Base-by-base conservation (phyloP, 2,888 invertebrate genomes). In the Epinotia demarniana region DNA sequence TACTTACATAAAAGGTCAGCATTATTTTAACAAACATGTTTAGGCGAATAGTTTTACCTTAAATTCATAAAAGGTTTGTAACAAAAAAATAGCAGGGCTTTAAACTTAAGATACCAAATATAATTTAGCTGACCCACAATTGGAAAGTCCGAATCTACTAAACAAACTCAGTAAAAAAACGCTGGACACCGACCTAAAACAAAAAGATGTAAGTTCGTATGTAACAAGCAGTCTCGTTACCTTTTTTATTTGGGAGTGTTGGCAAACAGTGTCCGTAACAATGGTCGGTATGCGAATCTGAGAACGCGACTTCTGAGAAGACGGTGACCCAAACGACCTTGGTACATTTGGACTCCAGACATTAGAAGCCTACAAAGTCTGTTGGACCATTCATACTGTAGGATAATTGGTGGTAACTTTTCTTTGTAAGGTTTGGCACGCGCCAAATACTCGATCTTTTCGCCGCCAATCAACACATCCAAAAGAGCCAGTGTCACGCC, bases 281-380 rank as follows among this genome's bases (percentile, higher is more conserved):
- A 75, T 61, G 75, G 66, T 63, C 43, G 69, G 70, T 70, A 75
- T 71, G 75, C 49, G 75, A 75, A 75, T 64, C 49, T n/a, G 75
- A 75, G 64, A 68, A 33, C 43, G 49, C 13, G 12, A 18, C 53
- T 75, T 75, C 75, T 63, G 13, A 64, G 75, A 75, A 75, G 43
- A 63, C 16, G 62, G 58, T 53, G 60, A 53, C 64, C 75, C 64
- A 75, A 53, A 49, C 72, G 58, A 72, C 72, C 66, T 72, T 72
- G 72, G 58, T 49, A 62, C 43, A 62, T 53, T 62, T 71, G 18
- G 63, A 53, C 16, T 53, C n/a, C 53, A 53, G n/a, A 53, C 53
- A 53, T 53, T 39, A 9, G 39, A 39, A 9, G 39, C 39, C 39
- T 39, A 39, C 8, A 9, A 9, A 9, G 39, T 39, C 8, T 2